Percentiles rank a stretch among this genome's conserved stretches.
phyloP scores from a whole-genome alignment of 1,140 invertebrate genomes.

The Charaxes varanes region DNA sequence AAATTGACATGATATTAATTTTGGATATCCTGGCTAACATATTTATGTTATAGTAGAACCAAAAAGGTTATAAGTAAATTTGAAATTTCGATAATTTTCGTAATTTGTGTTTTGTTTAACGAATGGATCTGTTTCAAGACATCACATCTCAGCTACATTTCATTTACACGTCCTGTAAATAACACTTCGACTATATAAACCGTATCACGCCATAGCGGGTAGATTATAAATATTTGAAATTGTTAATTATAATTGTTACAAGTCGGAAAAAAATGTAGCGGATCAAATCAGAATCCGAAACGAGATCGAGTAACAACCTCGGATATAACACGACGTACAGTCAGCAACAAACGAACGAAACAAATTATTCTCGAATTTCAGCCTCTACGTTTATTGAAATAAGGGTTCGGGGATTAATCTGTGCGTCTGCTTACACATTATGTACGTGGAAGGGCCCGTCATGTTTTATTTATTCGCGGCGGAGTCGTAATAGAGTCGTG shows the following conservation, averaged over 20 bases:
- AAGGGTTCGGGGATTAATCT: conserved; percentile 13
- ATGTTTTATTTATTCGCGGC: conserved; percentile 73
- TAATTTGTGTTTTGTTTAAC: no score
- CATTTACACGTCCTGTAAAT: no score
- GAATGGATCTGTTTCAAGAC: no score
- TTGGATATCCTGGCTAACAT: no score
- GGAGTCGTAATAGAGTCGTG: conserved; percentile 71
- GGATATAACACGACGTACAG: conserved; percentile 34
- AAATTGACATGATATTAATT: no score
- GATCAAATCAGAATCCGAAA: conserved; percentile 59
- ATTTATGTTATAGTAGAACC: no score
- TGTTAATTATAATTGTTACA: conserved; percentile 21
- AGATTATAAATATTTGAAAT: conserved; percentile 22
- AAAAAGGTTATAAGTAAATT: no score
- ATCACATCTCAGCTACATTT: no score
- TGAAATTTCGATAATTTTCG: no score
- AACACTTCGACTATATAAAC: not conserved
- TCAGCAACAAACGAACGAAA: conserved; percentile 1
- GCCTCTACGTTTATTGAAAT: conserved; percentile 20
- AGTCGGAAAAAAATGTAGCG: conserved; percentile 17
- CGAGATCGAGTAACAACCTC: conserved; percentile 56
- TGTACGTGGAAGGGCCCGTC: conserved; percentile 66
- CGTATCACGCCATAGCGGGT: conserved; percentile 6
- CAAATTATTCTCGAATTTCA: conserved; percentile 8
- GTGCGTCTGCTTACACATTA: conserved; percentile 38